Evolutionary conservation across 1,140 invertebrate genomes (phyloP).

Genomic region (Cyrtorhinus lividipennis): DNA sequence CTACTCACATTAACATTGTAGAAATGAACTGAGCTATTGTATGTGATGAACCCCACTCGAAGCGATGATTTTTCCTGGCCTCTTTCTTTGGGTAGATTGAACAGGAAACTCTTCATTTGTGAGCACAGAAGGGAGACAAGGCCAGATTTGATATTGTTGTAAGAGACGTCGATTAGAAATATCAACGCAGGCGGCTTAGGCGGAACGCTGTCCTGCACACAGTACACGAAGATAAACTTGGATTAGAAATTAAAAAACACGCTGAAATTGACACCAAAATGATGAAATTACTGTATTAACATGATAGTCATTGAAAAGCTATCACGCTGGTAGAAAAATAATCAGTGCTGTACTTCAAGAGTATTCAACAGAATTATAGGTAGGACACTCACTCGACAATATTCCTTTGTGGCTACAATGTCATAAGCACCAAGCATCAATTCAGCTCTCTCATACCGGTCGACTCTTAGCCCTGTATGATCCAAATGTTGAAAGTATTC

Average conservation of each 20-base stretch:
- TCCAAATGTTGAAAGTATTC: slow-evolving; percentile 98
- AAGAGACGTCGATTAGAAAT: slow-evolving; percentile 95
- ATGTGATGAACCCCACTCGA: slow-evolving; percentile 91
- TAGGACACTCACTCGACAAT: slow-evolving; percentile 72
- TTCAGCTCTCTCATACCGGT: slow-evolving; percentile 89
- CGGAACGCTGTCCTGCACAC: slow-evolving; percentile 65
- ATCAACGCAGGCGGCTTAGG: slow-evolving; percentile 91
- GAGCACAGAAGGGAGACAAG: slow-evolving; percentile 75
- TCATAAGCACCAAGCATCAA: slow-evolving; percentile 92
- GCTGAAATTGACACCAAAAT: no score
- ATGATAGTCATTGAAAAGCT: no score
- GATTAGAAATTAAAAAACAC: no score
- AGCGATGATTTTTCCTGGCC: slow-evolving; percentile 61
- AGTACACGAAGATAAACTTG: no score
- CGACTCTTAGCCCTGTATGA: slow-evolving; percentile 81
- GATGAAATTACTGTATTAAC: no score
- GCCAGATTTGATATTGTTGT: slow-evolving; percentile 88
- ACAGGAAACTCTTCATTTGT: slow-evolving; percentile 60
- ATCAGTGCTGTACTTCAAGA: no score
- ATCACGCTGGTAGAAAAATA: no score
- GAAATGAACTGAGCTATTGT: slow-evolving; percentile 90
- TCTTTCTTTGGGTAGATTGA: slow-evolving; percentile 46
- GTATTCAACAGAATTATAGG: no score
- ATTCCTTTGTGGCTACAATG: slow-evolving; percentile 92
- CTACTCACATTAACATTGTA: slow-evolving; percentile 87